Evolutionary conservation across 2,888 invertebrate species (phyloP).

Genomic region (Ernsta delagoae): DNA sequence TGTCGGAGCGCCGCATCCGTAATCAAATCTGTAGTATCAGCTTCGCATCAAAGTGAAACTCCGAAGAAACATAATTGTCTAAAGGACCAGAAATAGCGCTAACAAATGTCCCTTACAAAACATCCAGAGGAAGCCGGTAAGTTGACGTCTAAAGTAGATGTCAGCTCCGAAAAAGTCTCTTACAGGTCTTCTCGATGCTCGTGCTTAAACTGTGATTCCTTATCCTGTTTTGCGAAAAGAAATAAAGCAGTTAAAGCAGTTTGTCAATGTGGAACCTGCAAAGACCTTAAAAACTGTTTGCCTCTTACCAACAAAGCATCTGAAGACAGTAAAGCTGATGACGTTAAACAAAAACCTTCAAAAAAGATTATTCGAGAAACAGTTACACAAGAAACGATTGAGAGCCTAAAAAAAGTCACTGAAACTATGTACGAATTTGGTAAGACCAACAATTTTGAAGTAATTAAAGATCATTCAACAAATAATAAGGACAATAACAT

Average conservation of each 20-base stretch:
- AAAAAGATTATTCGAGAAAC: conserved; percentile 28
- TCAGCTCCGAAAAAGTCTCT: conserved; percentile 20
- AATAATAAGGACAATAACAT: conserved; percentile 4
- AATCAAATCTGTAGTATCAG: background rate
- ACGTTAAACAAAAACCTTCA: conserved; percentile 6
- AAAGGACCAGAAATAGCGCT: background rate
- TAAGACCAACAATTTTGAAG: conserved; percentile 6
- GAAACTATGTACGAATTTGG: conserved; percentile 31
- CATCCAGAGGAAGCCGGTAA: background rate
- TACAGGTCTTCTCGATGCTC: conserved; percentile 51
- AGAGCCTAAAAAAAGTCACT: conserved; percentile 28
- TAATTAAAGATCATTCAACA: conserved; percentile 12
- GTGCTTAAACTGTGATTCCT: conserved; percentile 56
- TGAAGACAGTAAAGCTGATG: background rate
- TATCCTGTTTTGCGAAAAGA: conserved; percentile 50
- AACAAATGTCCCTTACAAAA: conserved; percentile 27
- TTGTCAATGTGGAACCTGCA: conserved; percentile 23
- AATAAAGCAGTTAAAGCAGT: conserved; percentile 28
- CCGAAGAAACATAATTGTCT: conserved; percentile 47
- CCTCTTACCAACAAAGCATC: background rate
- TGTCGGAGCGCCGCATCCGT: conserved; percentile 41
- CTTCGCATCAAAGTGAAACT: conserved; percentile 9
- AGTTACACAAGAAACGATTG: conserved; percentile 30
- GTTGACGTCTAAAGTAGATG: conserved; percentile 20
- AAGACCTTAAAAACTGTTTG: conserved; percentile 6